phyloP scores from a whole-genome alignment of 2,113 vertebrate species.

The Hemibagrus wyckioides region DNA sequence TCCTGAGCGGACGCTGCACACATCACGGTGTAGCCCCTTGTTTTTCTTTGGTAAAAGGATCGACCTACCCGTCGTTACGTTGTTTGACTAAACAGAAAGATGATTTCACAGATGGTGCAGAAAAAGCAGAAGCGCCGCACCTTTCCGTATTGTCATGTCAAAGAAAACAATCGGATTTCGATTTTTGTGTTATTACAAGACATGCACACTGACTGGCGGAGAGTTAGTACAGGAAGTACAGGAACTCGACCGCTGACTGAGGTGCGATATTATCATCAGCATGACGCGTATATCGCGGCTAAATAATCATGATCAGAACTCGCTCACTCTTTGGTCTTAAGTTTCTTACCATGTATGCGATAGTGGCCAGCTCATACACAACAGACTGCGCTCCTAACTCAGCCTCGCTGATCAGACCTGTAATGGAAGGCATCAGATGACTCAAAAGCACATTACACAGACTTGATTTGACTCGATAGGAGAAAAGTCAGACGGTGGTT shows the following conservation, averaged over 20 bases:
- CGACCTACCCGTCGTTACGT: neutral
- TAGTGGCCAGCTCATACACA: conserved; percentile 72
- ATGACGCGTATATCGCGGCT: neutral
- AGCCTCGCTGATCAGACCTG: conserved; percentile 81
- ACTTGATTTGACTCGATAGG: neutral
- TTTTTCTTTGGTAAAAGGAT: conserved; percentile 29
- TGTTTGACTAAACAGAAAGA: conserved; percentile 20
- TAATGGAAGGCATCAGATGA: neutral
- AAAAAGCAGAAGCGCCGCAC: conserved; percentile 26
- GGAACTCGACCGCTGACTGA: neutral
- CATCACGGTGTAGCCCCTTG: neutral
- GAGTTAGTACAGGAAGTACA: neutral
- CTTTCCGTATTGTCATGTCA: conserved; percentile 1
- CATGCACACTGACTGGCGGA: neutral
- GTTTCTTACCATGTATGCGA: conserved; percentile 80
- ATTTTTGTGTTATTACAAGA: conserved; percentile 16
- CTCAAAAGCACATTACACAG: neutral
- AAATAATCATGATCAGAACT: too few species aligned
- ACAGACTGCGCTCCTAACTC: conserved; percentile 85
- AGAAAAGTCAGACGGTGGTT: neutral
- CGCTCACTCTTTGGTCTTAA: neutral
- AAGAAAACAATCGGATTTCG: conserved; percentile 30
- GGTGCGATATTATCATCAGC: neutral
- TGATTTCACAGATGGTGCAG: neutral
- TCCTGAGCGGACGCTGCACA: neutral